phyloP scores from a whole-genome alignment of 2,797 vertebrate genomes.

The Triplophysa yarkandensis region DNA sequence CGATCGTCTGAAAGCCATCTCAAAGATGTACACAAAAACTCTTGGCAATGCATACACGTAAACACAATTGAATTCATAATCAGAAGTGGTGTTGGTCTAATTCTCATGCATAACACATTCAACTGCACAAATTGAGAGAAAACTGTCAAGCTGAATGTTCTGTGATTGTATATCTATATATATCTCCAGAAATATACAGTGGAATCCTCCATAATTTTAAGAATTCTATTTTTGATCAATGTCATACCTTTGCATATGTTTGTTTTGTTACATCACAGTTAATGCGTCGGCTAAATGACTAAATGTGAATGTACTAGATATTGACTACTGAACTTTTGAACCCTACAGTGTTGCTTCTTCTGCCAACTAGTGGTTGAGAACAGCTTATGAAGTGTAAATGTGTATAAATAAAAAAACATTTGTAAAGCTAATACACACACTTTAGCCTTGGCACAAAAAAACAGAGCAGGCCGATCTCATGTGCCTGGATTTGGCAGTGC shows the following conservation, averaged over 20 bases:
- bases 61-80: not conserved
- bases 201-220: not conserved
- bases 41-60: not conserved
- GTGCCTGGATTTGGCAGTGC: not conserved
- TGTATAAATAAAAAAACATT: slow-evolving; percentile 10
- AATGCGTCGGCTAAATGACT: too few relatives aligned
- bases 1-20: slow-evolving; percentile 8
- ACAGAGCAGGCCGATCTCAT: not conserved
- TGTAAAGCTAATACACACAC: slow-evolving; percentile 8
- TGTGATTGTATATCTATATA: not conserved
- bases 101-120: slow-evolving; percentile 13
- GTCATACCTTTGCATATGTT: not conserved
- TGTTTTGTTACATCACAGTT: not conserved
- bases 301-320: too few relatives aligned
- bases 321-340: not conserved
- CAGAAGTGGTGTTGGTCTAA: not conserved
- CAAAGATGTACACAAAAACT: slow-evolving; percentile 10
- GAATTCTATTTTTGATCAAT: not conserved
- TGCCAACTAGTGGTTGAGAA: slow-evolving; percentile 3
- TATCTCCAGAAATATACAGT: slow-evolving; percentile 9
- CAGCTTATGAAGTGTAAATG: slow-evolving; percentile 2
- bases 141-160: not conserved
- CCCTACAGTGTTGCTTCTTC: not conserved
- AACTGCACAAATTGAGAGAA: slow-evolving; percentile 15
- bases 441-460: not conserved